phyloP scores from a whole-genome alignment of 2,113 vertebrate genomes.

The Elachura formosa region DNA sequence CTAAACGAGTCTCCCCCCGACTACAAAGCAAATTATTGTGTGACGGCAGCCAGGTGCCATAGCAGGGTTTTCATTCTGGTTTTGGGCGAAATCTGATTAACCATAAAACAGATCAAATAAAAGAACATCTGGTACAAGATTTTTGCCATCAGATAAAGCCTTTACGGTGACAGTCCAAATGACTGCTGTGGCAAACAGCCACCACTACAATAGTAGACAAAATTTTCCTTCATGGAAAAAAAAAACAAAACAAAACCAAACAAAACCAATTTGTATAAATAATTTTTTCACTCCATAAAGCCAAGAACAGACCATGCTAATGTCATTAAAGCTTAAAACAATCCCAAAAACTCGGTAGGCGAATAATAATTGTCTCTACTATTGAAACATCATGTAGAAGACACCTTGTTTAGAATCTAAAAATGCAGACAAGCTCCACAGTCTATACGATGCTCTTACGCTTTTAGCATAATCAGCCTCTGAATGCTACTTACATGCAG shows the following conservation, averaged over 20 bases:
- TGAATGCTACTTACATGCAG: constrained; percentile 56
- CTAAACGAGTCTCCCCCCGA: background rate
- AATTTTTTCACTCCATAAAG: constrained; percentile 64
- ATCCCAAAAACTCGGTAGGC: constrained; percentile 34
- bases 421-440: constrained; percentile 20
- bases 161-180: background rate
- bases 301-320: constrained; percentile 7
- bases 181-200: constrained; percentile 40
- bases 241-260: background rate
- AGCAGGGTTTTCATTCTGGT: constrained; percentile 26
- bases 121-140: constrained; percentile 13
- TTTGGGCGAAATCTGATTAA: constrained; percentile 44
- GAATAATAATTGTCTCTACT: constrained; percentile 61
- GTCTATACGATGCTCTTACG: background rate
- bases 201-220: background rate
- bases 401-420: constrained; percentile 15
- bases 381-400: background rate
- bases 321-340: constrained; percentile 50
- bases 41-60: background rate
- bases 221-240: constrained; percentile 2
- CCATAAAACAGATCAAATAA: constrained; percentile 38
- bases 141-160: constrained; percentile 47
- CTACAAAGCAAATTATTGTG: background rate
- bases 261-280: constrained; percentile 54
- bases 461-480: constrained; percentile 58